Conservation (phyloP, 2,113 vertebrate genomes). For the Acanthisitta chloris region DNA sequence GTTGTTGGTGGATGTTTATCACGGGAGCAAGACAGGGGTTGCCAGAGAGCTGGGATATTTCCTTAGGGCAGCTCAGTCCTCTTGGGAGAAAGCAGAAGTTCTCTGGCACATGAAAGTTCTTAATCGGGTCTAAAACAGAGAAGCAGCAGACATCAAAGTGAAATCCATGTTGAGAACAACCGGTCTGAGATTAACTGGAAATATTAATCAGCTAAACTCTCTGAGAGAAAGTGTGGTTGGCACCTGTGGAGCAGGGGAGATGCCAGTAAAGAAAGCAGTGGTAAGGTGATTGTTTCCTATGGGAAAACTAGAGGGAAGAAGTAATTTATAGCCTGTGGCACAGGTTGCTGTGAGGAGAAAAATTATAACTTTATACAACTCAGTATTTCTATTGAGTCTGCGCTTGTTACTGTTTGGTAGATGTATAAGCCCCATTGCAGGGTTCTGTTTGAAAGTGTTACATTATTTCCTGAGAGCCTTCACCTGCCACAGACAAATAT, state of each 20-base stretch:
- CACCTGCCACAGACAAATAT: background rate
- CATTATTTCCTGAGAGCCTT: background rate
- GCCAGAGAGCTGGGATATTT: background rate
- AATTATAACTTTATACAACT: background rate
- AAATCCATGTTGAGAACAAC: background rate
- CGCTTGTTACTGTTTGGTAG: background rate
- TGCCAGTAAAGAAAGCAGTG: background rate
- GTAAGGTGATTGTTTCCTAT: background rate
- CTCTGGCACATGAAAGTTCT: background rate
- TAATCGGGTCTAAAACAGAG: background rate
- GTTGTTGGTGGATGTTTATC: background rate
- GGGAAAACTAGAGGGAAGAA: background rate
- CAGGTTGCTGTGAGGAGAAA: background rate
- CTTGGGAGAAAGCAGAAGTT: background rate
- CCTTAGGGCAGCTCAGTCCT: background rate
- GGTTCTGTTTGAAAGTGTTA: background rate
- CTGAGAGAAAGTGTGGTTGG: background rate
- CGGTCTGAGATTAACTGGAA: background rate
- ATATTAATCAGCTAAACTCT: slow-evolving; percentile 8
- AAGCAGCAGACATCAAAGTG: background rate
- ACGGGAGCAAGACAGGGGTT: background rate
- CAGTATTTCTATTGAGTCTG: background rate
- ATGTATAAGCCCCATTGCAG: background rate
- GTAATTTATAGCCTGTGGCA: background rate
- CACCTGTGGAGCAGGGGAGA: background rate